phyloP scores from a whole-genome alignment of 2,888 invertebrate species.

The Ryuthela nishihirai region DNA sequence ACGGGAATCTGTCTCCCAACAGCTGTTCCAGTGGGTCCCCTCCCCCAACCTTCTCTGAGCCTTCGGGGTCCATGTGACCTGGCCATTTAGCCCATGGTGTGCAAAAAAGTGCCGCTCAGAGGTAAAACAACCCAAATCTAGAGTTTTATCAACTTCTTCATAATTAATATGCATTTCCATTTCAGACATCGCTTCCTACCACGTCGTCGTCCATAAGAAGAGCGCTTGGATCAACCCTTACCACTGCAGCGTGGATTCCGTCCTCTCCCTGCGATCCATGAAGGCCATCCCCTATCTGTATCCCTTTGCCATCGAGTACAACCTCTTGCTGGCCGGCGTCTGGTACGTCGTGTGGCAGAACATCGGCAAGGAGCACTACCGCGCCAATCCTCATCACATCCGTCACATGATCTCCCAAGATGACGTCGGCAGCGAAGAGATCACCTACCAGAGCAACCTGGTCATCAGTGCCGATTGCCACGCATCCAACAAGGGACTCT shows the following conservation, averaged over 20 bases:
- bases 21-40: too few species aligned
- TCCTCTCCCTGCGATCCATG: conserved; percentile 30
- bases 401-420: conserved; percentile 29
- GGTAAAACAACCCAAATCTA: too few species aligned
- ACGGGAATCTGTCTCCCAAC: too few species aligned
- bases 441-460: conserved; percentile 47
- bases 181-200: conserved; percentile 29
- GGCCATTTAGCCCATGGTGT: too few species aligned
- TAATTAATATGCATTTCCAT: too few species aligned
- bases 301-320: conserved; percentile 76
- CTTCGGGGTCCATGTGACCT: too few species aligned
- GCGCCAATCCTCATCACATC: conserved; percentile 33
- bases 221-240: conserved; percentile 13
- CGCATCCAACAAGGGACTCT: conserved; percentile 69
- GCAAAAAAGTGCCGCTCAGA: too few species aligned
- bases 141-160: too few species aligned
- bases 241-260: conserved; percentile 16
- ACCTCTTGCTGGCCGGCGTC: conserved; percentile 71
- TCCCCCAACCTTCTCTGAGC: too few species aligned
- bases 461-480: conserved; percentile 67
- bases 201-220: conserved; percentile 12
- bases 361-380: conserved; percentile 56
- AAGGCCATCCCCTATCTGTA: conserved; percentile 59
- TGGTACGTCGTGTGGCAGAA: conserved; percentile 73
- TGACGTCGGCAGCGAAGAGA: conserved; percentile 39